phyloP scores from a whole-genome alignment of 35 echinoderm and acorn worm species.

The Amphiura filiformis region DNA sequence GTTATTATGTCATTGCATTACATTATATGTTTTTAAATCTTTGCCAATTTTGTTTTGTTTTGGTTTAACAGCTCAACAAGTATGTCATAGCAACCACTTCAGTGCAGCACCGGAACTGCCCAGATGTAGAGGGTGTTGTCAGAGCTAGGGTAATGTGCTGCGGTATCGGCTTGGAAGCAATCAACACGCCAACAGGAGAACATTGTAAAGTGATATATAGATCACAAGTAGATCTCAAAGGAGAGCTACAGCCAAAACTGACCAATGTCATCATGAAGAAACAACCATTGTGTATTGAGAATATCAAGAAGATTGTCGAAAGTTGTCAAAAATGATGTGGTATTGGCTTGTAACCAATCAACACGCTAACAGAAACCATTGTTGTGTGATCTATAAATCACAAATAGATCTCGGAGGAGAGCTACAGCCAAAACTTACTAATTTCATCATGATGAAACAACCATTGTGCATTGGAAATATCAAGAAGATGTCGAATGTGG shows the following conservation, averaged over 20 bases:
- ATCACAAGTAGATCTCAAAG: slow-evolving; percentile 39
- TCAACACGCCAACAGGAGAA: slow-evolving; percentile 45
- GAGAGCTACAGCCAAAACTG: slow-evolving; percentile 11
- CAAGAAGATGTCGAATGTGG: not conserved
- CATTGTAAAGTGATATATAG: slow-evolving; percentile 51
- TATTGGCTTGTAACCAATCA: slow-evolving; percentile 53
- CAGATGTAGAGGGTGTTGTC: not conserved
- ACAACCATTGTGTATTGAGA: slow-evolving; percentile 38
- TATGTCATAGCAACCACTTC: slow-evolving; percentile 20
- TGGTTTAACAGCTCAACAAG: not conserved
- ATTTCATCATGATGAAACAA: slow-evolving; percentile 23
- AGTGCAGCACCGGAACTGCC: not conserved
- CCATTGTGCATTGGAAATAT: slow-evolving; percentile 37
- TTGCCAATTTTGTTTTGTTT: not conserved
- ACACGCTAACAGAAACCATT: slow-evolving; percentile 49
- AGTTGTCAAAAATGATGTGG: slow-evolving; percentile 17
- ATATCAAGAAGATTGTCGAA: not conserved
- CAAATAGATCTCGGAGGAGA: slow-evolving; percentile 25
- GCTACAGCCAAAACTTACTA: slow-evolving; percentile 19
- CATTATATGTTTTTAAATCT: too few species aligned
- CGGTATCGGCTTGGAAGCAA: slow-evolving; percentile 62
- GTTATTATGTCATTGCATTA: too few species aligned
- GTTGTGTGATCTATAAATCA: slow-evolving; percentile 42
- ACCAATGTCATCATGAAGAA: slow-evolving; percentile 27
- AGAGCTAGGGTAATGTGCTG: slow-evolving; percentile 9